Base-by-base conservation (phyloP, 1,140 invertebrate genomes). In the Aphelinus atriplicis region DNA sequence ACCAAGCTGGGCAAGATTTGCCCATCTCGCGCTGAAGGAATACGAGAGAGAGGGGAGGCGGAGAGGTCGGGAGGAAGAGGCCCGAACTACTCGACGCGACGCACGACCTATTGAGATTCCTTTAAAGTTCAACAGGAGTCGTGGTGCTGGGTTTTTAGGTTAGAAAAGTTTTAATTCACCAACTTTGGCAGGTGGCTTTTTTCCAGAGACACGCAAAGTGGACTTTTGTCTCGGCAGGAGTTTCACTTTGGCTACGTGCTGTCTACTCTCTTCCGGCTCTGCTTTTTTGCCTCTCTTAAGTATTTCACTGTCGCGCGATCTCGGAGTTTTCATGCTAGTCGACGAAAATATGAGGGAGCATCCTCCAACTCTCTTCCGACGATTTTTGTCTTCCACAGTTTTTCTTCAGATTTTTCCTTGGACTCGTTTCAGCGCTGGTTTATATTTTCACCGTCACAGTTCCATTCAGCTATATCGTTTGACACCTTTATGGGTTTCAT, bases 131-230 rank as follows among this genome's bases (percentile, higher is more conserved):
- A 55, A 62, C 43, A 74, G 64, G 26, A 26, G 26, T 26, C 26
- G 26, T 26, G 26, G 26, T 26, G 26, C 26, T 26, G 26, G 26
- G 26, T 78, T 70, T 45, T 50, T 26, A 71, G 61, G 62, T 10
- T 45, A 48, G 67, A 76, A 77, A 70, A 77, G 72, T 72, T 75
- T 73, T 72, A 73, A 73, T 73, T 77, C 71, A 77, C 76, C 47
- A 74, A 77, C 66, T 69, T 75, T 57, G 26, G 63, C 50, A 64
- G 61, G 70, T 71, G 61, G 53, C 70, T 75, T 69, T 75, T 75
- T 43, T 50, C 45, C 61, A 53, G 26, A 26, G 26, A 26, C 26
- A 26, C 26, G 55, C 2, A 69, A 75, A 75, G 61, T 75, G 61
- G 53, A 46, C 72, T 65, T 73, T 73, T 70, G 65, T 77, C 73